phyloP scores from a whole-genome alignment of 2,113 vertebrate species.

The cat (Felis catus) region F.catus_Fca126_mat1.0 CM031418.1:138180001-138180500 shows the following conservation, averaged over 20 bases:
- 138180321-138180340: fast-evolving
- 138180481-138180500: background rate
- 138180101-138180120: background rate
- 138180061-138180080: background rate
- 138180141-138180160: fast-evolving
- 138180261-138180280: fast-evolving
- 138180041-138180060: background rate
- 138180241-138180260: too few species aligned
- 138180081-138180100: background rate
- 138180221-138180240: background rate
- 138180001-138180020: fast-evolving
- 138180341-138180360: background rate
- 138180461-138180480: background rate
- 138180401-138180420: fast-evolving
- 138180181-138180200: background rate
- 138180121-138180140: background rate
- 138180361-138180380: background rate
- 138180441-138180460: background rate
- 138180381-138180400: background rate
- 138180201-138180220: background rate
- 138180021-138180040: fast-evolving
- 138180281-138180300: fast-evolving
- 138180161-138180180: too few species aligned
- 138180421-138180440: fast-evolving
- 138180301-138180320: fast-evolving